phyloP scores from a whole-genome alignment of 2,113 vertebrate genomes.

The Okapia johnstoni region DNA sequence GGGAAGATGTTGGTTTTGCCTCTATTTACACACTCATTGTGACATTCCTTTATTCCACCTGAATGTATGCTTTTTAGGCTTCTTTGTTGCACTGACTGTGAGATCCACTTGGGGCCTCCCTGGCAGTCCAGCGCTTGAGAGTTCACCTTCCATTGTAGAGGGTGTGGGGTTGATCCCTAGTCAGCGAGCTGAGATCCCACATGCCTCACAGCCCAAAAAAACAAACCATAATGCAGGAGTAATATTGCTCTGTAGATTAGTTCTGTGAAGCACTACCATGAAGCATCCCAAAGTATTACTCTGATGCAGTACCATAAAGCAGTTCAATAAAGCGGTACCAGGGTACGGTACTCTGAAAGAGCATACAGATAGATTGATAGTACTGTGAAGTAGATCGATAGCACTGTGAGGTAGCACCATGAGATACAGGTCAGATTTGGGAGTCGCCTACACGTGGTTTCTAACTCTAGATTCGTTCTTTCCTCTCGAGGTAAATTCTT shows the following conservation, averaged over 20 bases:
- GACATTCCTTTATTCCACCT: not conserved
- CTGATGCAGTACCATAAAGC: not conserved
- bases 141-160: rapidly evolving
- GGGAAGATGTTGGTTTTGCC: not conserved
- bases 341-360: not conserved
- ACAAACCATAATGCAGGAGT: not conserved
- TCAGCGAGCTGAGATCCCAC: not conserved
- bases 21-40: not conserved
- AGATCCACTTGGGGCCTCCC: not conserved
- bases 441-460: not conserved
- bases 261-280: rapidly evolving
- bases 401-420: rapidly evolving
- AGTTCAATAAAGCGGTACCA: not conserved
- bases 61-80: not conserved
- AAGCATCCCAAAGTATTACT: rapidly evolving
- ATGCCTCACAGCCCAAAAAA: rapidly evolving
- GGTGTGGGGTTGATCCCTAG: not conserved
- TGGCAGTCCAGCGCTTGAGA: not conserved
- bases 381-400: too few species aligned
- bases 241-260: not conserved
- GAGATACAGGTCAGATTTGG: not conserved
- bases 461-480: not conserved
- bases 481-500: not conserved
- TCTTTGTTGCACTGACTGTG: not conserved
- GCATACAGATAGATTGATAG: rapidly evolving